Base-by-base conservation (phyloP, 2,888 invertebrate species). In the Cepaea hortensis region DNA sequence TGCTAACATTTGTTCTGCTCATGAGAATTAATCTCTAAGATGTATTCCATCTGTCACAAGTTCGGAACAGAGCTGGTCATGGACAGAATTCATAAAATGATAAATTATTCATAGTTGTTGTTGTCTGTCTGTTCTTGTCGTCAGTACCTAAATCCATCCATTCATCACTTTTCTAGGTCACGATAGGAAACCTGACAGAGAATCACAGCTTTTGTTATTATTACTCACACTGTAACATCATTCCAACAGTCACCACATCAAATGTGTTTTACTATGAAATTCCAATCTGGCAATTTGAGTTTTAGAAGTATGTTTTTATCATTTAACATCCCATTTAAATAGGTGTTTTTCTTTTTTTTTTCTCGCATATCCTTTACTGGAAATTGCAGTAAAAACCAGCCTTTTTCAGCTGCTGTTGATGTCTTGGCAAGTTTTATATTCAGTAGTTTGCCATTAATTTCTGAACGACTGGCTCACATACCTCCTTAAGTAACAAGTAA, bases 61-160 rank as follows among this genome's bases (percentile, higher is more conserved):
- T 85, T 85, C 85, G 85, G 85, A 79, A 55, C 77, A 70, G 77
- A 79, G 70, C 85, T 70, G 85, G 85, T 85, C 61, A 70, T 6
- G 9, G 6, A 61, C 13, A 84, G 48, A 79, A 23, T 23, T 23
- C n/a, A 77, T 18, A 20, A 76, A 65, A 50, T 18, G n/a, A 35
- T 6, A 35, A 62, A 35, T 35, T 5, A 7, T 62, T 13, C 13
- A 13, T 62, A 35, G 20, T 35, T 79, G 0, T 62, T 35, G 79
- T 62, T 79, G 61, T 62, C 18, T 62, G 35, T 79, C 13, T 79
- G 35, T 62, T 79, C 79, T 13, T 79, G 35, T 62, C 35, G 11
- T 79, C 62, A 35, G 35, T 62, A 79, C 13, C 79, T 79, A 15
- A 61, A 35, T 79, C 62, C 79, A 61, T 79, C 79, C 62, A 62